Base-by-base conservation (phyloP, 2,113 vertebrate species). In the Peromyscus leucopus region DNA sequence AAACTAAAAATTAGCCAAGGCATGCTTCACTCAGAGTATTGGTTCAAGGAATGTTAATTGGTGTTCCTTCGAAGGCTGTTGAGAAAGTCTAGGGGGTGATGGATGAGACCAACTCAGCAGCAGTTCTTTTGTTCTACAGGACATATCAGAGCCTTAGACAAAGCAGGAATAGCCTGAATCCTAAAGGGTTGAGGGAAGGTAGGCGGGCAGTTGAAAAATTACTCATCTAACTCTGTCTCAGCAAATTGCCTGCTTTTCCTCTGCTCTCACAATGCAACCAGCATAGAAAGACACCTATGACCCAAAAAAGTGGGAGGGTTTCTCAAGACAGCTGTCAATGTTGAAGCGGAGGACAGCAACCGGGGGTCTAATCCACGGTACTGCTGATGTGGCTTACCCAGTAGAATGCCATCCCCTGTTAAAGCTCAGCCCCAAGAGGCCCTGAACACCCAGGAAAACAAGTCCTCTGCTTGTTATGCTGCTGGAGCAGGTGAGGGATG, bases 101-200 rank as follows among this genome's bases (percentile, higher is more conserved):
- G 33, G 24, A 9, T 85, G 84, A 76, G 42, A n/a, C 13, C 42
- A 59, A 46, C 21, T 63, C 7, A 59, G 8, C 33, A 74, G 31
- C 33, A 74, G 31, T 24, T 84, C 5, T 8, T n/a, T 76, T 22
- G 87, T 63, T 80, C 2, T 33, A 10, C 31, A 71, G 76, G 57
- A 75, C 80, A 83, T 75, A 13, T 84, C 85, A 88, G 78, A 87
- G 36, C 39, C 57, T 93, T 89, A 80, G 80, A 65, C 86, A 89
- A 89, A 76, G 36, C 67, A 33, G 21, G 15, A 4, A 6, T 42
- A 69, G 5, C 24, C 21, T 85, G 31, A 94, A 74, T 93, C 0
- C 6, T 63, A 19, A 71, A 75, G 79, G 86, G 19, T 48, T 7
- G 16, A 61, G 33, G 46, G 15, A 79, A 91, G 39, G 76, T 51